Base-by-base conservation (phyloP, 2,797 vertebrate genomes). In the Anguilla anguilla region DNA sequence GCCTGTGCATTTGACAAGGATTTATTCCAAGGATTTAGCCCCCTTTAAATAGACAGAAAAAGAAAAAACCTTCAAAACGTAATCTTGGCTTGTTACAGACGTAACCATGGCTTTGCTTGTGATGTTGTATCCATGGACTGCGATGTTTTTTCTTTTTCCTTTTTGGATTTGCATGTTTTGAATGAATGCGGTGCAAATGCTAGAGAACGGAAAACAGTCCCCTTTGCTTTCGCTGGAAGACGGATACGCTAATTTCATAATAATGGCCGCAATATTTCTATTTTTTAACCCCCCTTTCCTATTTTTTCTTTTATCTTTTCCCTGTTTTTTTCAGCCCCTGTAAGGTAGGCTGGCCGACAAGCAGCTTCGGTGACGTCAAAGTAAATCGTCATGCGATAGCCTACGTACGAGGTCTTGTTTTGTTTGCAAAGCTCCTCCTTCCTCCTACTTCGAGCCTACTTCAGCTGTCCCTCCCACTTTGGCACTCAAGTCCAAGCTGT, bases 361-460 rank as follows among this genome's bases (percentile, higher is more conserved):
- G 90, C 89, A 90, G 90, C 90, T 86, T 91, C 91, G 74, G 89
- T 93, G 94, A 95, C 93, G 91, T 83, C 90, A 87, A 0, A 1
- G 0, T 57, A n/a, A 83, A 86, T 91, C 94, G 91, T 93, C 92
- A 94, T 86, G 39, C 84, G 55, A 15, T 43, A 69, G 25, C 64
- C 64, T n/a, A 89, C 86, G 88, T 35, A 77, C 53, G 49, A 17
- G 9, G 69, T 90, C 91, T 94, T 94, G 93, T 94, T 95, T 94
- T 91, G 91, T 92, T 94, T 86, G 5, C 19, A 88, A 87, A 6
- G 88, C 53, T 83, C 93, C 92, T 55, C 93, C 95, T 93, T 88
- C 13, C 59, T 13, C 6, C 10, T 64, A 72, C 43, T 84, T 59
- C 61, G 6, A 6, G 17, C 59, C 43, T 64, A 19, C 5, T 64